These are phyloP conservation scores for Podabrus alpinus DNA, from an alignment of 2,888 invertebrate genomes.

Conservation along the genomic window DNA sequence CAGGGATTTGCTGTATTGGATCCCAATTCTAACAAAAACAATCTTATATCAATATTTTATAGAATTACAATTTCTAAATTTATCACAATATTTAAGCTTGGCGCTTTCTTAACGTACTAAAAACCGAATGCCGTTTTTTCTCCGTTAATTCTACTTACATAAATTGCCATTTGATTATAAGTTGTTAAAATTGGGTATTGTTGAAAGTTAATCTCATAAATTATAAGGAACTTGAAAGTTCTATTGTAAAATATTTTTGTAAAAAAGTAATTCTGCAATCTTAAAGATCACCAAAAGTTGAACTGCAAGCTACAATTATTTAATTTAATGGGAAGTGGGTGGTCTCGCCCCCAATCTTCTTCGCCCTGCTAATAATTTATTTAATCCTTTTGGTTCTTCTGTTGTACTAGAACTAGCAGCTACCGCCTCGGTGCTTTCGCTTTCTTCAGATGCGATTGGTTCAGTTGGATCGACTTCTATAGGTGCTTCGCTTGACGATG, in stretches of 20 bases:
- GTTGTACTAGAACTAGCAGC: conserved; percentile 48
- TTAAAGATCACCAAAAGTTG: not conserved
- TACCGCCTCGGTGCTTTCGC: conserved; percentile 39
- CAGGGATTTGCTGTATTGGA: not conserved
- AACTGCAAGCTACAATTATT: conserved; percentile 26
- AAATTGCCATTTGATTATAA: not conserved
- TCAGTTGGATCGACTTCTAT: conserved; percentile 30
- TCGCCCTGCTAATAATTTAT: conserved; percentile 71
- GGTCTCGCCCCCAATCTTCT: conserved; percentile 66
- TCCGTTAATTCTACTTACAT: not conserved
- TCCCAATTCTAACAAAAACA: not conserved
- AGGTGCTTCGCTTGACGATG: conserved; percentile 30
- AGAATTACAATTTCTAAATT: not conserved
- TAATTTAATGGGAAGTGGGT: conserved; percentile 55
- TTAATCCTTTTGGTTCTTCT: conserved; percentile 64
- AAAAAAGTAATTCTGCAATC: not conserved
- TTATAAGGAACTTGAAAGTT: not conserved
- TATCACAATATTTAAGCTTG: not conserved
- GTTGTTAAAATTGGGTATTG: not conserved
- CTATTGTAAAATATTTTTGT: not conserved
- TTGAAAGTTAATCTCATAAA: not conserved
- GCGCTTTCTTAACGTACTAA: not conserved
- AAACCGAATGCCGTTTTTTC: not conserved
- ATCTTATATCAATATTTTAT: not conserved
- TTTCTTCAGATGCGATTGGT: conserved; percentile 39